These are phyloP conservation scores for Chelmon rostratus DNA, from an alignment of 2,797 vertebrate species.

Conservation along the genomic window DNA sequence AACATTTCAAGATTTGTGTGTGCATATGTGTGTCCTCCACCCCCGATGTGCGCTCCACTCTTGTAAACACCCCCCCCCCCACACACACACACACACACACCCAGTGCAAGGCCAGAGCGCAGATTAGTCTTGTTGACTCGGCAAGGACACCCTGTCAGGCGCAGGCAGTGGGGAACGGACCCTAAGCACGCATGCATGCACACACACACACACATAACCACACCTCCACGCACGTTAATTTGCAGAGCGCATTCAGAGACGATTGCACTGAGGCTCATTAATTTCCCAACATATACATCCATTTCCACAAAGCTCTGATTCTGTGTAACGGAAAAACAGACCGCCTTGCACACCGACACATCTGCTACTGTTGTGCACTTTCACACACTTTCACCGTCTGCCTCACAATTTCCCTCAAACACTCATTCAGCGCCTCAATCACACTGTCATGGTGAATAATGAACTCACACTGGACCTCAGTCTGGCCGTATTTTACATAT, in stretches of 20 bases:
- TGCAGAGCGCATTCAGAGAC: constrained; percentile 57
- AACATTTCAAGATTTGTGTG: constrained; percentile 58
- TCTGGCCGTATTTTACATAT: constrained; percentile 27
- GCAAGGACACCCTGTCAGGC: constrained; percentile 86
- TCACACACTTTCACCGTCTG: constrained; percentile 66
- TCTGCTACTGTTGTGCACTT: constrained; percentile 55
- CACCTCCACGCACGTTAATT: constrained; percentile 64
- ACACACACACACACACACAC: constrained; percentile 16
- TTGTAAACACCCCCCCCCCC: constrained; percentile 69
- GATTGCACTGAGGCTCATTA: constrained; percentile 79
- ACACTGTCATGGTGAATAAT: constrained; percentile 45
- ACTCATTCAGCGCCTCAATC: constrained; percentile 49
- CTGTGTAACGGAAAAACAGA: constrained; percentile 58
- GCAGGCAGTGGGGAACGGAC: constrained; percentile 69
- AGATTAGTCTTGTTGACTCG: constrained; percentile 88
- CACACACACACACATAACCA: constrained; percentile 32
- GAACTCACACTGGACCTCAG: constrained; percentile 26
- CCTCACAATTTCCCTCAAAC: constrained; percentile 46
- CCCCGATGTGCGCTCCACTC: constrained; percentile 65
- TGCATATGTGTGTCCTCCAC: constrained; percentile 62
- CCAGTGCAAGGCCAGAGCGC: constrained; percentile 79
- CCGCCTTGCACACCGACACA: constrained; percentile 52
- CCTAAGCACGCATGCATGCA: constrained; percentile 53
- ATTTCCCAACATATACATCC: constrained; percentile 77
- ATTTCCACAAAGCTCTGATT: constrained; percentile 63